A percentile compares a stretch with the other conserved stretches of the same genome.
Conservation (phyloP, 2,113 vertebrate genomes). For the Bos javanicus region DNA sequence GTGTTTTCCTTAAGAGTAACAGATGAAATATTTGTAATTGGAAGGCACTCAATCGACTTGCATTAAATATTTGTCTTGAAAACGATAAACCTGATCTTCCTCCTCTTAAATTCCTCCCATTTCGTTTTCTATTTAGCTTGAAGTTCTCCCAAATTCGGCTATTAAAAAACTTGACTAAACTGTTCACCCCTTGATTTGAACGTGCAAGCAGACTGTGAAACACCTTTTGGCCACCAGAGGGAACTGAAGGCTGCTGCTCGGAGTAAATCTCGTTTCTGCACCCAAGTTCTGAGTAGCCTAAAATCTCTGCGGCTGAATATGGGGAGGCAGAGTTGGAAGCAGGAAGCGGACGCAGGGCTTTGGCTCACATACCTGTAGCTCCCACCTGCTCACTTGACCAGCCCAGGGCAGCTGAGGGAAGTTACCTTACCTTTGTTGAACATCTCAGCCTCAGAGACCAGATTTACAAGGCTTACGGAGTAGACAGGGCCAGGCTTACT, state of each 20-base stretch:
- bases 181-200: background rate
- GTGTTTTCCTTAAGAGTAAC: background rate
- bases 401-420: background rate
- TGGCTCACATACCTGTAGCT: background rate
- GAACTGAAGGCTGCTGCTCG: background rate
- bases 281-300: background rate
- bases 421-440: background rate
- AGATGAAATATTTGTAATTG: background rate
- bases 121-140: background rate
- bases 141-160: background rate
- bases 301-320: background rate
- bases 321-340: background rate
- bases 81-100: background rate
- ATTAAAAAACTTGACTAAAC: background rate
- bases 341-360: background rate
- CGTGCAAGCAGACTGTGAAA: background rate
- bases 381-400: background rate
- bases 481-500: background rate
- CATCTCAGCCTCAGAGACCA: background rate
- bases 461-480: background rate
- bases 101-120: background rate
- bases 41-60: background rate
- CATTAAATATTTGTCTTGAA: background rate
- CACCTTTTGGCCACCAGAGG: background rate
- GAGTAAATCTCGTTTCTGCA: background rate